Evolutionary conservation across 2,797 vertebrate species (phyloP).

Genomic region (Stomatorhinus walkeri): DNA sequence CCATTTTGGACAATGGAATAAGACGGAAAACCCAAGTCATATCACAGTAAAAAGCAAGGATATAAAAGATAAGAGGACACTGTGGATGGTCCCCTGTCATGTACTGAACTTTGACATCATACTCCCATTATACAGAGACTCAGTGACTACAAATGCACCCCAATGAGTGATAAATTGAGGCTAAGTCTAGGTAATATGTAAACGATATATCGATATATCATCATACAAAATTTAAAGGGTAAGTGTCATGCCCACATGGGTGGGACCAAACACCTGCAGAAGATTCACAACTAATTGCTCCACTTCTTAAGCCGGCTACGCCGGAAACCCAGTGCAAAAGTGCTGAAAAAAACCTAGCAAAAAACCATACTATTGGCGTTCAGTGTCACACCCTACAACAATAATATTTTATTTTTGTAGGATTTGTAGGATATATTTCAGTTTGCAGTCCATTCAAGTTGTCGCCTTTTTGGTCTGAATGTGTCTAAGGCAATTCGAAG

Average conservation of each 20-base stretch:
- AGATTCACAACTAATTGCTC: too few relatives aligned
- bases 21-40: conserved; percentile 64
- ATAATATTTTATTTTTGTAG: neutral
- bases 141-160: conserved; percentile 54
- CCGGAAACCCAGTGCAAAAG: too few relatives aligned
- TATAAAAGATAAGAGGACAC: conserved; percentile 63
- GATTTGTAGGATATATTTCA: neutral
- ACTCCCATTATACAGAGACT: conserved; percentile 58
- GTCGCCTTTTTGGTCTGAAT: neutral
- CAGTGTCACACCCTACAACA: neutral
- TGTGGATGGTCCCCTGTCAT: conserved; percentile 52
- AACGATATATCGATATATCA: too few relatives aligned
- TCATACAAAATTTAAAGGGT: too few relatives aligned
- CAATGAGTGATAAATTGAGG: conserved; percentile 59
- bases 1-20: conserved; percentile 33
- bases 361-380: neutral
- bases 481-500: neutral
- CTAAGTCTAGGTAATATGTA: conserved; percentile 7
- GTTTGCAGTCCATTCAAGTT: neutral
- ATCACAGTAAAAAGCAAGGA: conserved; percentile 54
- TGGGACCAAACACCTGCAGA: too few relatives aligned
- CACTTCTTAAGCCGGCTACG: too few relatives aligned
- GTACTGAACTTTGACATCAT: conserved; percentile 65
- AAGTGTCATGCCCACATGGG: too few relatives aligned
- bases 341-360: neutral